Conservation (phyloP, 2,888 invertebrate species). For the Heteromurus nitidus region DNA sequence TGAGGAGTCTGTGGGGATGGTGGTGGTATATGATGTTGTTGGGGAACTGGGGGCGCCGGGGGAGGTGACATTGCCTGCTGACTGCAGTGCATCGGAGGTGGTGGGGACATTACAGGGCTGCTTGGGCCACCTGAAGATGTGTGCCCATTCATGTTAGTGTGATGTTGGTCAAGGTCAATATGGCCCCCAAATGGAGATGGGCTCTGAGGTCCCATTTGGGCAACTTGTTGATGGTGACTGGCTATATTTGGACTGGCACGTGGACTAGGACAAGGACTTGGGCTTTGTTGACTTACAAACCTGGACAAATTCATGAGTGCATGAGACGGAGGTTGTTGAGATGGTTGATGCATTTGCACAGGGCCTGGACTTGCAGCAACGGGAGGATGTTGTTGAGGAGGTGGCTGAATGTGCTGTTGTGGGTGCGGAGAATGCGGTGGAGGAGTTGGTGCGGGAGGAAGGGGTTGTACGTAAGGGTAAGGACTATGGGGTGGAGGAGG, state of each 20-base stretch:
- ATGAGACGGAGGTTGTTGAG: slow-evolving; percentile 48
- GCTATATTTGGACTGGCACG: slow-evolving; percentile 53
- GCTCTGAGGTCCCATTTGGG: slow-evolving; percentile 33
- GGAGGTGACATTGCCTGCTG: slow-evolving; percentile 7
- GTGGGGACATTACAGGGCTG: slow-evolving; percentile 55
- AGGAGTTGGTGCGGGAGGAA: slow-evolving; percentile 43
- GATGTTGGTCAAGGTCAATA: slow-evolving; percentile 29
- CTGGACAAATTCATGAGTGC: slow-evolving; percentile 70
- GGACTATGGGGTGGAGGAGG: slow-evolving; percentile 56
- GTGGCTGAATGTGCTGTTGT: slow-evolving; percentile 50
- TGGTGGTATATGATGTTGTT: slow-evolving; percentile 25
- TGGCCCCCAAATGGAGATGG: slow-evolving; percentile 34
- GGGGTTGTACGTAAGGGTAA: slow-evolving; percentile 46
- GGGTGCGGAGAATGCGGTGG: slow-evolving; percentile 41
- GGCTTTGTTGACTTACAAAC: slow-evolving; percentile 68
- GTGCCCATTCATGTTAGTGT: slow-evolving; percentile 44
- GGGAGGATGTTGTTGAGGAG: slow-evolving; percentile 52
- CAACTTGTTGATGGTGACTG: slow-evolving; percentile 3
- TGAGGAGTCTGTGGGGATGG: slow-evolving; percentile 15
- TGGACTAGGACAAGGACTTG: slow-evolving; percentile 56
- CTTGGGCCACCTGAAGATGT: slow-evolving; percentile 10
- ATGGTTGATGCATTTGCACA: slow-evolving; percentile 42
- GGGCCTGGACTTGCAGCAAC: slow-evolving; percentile 48
- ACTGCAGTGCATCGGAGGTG: slow-evolving; percentile 23
- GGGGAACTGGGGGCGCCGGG: not conserved